Evolutionary conservation across 2,113 vertebrate genomes (phyloP).

Genomic region (Phaetusa simplex): DNA sequence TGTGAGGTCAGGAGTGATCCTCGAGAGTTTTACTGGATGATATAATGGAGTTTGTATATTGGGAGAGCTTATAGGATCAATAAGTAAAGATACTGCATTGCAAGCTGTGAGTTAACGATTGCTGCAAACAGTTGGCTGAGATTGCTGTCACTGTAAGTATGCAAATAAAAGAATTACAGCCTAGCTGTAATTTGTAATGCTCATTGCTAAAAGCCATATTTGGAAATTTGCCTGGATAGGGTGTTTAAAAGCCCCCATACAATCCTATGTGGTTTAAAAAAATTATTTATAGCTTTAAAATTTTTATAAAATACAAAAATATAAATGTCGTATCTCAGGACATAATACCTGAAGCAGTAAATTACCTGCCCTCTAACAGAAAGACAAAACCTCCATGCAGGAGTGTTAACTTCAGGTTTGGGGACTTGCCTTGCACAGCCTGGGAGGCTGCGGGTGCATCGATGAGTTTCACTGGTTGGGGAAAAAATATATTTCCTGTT

Average conservation of each 20-base stretch:
- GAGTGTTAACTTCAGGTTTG: neutral
- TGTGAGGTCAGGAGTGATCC: neutral
- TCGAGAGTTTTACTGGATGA: neutral
- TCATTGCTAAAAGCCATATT: neutral
- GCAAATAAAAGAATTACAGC: neutral
- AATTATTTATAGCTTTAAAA: neutral
- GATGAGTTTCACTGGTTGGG: neutral
- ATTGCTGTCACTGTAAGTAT: neutral
- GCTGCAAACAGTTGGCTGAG: neutral
- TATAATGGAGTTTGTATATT: neutral
- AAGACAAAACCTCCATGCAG: neutral
- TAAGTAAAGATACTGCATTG: neutral
- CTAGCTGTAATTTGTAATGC: neutral
- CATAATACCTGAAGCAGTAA: neutral
- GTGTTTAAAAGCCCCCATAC: neutral
- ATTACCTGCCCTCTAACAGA: neutral
- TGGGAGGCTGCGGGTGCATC: neutral
- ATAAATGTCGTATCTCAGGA: neutral
- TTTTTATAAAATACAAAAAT: neutral
- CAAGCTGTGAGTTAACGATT: neutral
- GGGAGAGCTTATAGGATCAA: neutral
- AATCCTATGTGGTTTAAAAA: neutral
- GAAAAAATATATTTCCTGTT: neutral
- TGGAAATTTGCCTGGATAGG: neutral
- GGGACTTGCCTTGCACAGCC: neutral